These are phyloP conservation scores for Pseudochirops corinnae DNA, from an alignment of 2,797 vertebrate species.

Conservation along the genomic window DNA sequence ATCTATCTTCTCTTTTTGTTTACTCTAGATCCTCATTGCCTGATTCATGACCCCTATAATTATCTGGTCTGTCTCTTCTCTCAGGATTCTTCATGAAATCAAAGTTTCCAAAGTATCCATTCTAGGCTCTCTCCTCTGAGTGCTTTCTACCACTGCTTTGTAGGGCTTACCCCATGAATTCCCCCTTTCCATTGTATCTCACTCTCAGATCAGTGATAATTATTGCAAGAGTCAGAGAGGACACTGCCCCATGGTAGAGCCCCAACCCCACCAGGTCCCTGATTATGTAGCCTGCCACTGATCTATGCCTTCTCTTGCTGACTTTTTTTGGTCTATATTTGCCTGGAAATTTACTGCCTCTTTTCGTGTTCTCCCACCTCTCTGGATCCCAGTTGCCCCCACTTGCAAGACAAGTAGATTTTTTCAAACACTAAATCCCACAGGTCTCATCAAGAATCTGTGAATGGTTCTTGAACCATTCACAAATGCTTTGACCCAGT, in stretches of 20 bases:
- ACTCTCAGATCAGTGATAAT: background rate
- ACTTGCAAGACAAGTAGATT: background rate
- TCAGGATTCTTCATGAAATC: no score
- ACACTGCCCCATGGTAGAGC: background rate
- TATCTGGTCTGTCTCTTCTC: no score
- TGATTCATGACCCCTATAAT: no score
- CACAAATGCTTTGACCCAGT: background rate
- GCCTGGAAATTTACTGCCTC: background rate
- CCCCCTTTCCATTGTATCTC: background rate
- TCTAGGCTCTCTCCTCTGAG: background rate
- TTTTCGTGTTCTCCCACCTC: background rate
- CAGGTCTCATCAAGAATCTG: no score
- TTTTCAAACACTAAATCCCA: no score
- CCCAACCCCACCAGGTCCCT: background rate
- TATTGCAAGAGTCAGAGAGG: background rate
- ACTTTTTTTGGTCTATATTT: background rate
- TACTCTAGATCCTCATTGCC: no score
- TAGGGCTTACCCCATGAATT: background rate
- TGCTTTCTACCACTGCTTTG: background rate
- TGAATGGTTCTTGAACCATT: background rate
- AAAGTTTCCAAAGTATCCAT: no score
- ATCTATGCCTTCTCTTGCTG: background rate
- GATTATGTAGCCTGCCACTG: background rate
- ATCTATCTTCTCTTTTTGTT: no score
- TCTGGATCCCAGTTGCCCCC: background rate